Conservation (phyloP, 2,797 vertebrate species). For the Typhlichthys eigenmanni region DNA sequence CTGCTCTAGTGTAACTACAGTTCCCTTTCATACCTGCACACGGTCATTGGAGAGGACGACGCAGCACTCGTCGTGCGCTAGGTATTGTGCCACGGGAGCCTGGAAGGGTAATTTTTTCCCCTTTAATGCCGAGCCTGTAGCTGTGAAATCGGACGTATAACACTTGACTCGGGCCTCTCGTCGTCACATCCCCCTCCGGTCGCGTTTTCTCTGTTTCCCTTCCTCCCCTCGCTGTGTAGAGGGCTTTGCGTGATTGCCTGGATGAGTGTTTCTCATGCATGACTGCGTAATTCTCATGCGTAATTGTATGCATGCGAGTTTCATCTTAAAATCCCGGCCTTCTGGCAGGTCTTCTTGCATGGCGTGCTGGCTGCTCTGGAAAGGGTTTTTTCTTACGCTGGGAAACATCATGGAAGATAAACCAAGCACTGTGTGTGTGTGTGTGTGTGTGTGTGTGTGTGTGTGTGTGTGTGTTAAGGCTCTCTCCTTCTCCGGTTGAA, state of each 20-base stretch:
- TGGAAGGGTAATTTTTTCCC: conserved; percentile 31
- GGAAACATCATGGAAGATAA: conserved; percentile 63
- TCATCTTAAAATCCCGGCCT: conserved; percentile 66
- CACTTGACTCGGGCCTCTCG: conserved; percentile 25
- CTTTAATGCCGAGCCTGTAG: conserved; percentile 42
- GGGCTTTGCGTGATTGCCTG: conserved; percentile 62
- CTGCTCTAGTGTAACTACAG: conserved; percentile 12
- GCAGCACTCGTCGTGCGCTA: conserved; percentile 2
- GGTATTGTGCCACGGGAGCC: conserved; percentile 1
- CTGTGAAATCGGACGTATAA: conserved; percentile 45
- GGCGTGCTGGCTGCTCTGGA: conserved; percentile 42
- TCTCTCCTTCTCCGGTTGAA: conserved; percentile 37
- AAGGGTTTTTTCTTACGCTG: conserved; percentile 60
- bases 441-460: too few relatives aligned
- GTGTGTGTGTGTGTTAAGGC: neutral
- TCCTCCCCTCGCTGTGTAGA: conserved; percentile 53
- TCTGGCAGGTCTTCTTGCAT: conserved; percentile 62
- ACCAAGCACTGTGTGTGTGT: conserved; percentile 51
- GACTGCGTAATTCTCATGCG: conserved; percentile 57
- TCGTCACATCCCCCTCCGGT: conserved; percentile 13
- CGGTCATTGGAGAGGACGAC: conserved; percentile 23
- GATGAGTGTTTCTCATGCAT: conserved; percentile 64
- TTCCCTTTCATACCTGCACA: conserved; percentile 7
- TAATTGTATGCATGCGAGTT: conserved; percentile 70
- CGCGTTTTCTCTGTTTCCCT: neutral